Conservation (phyloP, 2,113 vertebrate species). For the Sebastes fasciatus region DNA sequence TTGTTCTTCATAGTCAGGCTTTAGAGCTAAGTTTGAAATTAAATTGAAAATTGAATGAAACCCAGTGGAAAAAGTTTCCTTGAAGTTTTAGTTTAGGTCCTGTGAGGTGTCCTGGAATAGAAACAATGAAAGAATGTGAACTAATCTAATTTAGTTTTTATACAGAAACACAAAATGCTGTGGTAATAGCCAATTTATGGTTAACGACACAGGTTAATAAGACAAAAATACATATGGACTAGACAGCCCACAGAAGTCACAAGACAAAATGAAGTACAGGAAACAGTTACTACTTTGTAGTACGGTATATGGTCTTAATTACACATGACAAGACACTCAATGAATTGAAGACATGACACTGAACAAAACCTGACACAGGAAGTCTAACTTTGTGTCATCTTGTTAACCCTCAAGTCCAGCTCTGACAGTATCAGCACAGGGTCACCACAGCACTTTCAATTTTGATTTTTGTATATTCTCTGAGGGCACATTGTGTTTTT, state of each 20-base stretch:
- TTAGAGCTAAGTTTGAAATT: conserved; percentile 4
- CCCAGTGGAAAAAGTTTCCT: conserved; percentile 13
- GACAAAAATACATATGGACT: neutral
- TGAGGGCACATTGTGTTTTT: too few relatives aligned
- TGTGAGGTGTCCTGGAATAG: neutral
- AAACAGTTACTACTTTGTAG: neutral
- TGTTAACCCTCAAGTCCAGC: conserved; percentile 12
- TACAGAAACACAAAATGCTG: neutral
- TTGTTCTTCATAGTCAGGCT: conserved; percentile 3
- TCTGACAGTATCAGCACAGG: neutral
- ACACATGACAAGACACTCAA: conserved; percentile 4
- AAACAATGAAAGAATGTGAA: conserved; percentile 15
- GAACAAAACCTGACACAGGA: neutral
- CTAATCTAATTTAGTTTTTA: conserved; percentile 1
- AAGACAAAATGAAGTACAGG: conserved; percentile 1
- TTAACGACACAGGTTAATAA: neutral
- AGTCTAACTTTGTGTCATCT: conserved; percentile 6
- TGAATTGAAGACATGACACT: conserved; percentile 7
- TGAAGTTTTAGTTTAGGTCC: conserved; percentile 1
- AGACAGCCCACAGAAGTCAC: neutral
- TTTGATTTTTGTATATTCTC: conserved; percentile 14
- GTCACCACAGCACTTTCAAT: conserved; percentile 2
- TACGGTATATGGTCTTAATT: conserved; percentile 19
- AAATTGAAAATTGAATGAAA: conserved; percentile 24
- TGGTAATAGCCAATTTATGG: conserved; percentile 2